A percentile compares a stretch with the other conserved stretches of the same genome.
Conservation (phyloP, 2,113 vertebrate species). For the Willisornis vidua region DNA sequence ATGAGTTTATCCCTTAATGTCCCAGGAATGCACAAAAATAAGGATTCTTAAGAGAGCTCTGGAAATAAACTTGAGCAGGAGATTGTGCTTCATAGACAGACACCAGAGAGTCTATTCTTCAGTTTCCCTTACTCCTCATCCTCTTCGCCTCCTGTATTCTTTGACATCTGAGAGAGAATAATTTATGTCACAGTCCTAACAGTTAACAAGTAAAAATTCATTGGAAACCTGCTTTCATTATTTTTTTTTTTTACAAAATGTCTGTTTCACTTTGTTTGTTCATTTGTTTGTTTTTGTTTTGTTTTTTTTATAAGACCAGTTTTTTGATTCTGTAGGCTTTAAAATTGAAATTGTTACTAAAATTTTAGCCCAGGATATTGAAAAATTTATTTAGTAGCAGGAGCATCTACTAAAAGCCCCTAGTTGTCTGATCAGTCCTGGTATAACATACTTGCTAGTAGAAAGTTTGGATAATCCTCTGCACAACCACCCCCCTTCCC, state of each 20-base stretch:
- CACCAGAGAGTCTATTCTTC: background rate
- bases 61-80: background rate
- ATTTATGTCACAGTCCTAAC: background rate
- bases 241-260: background rate
- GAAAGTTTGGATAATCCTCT: background rate
- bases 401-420: background rate
- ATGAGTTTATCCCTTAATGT: background rate
- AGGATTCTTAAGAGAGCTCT: background rate
- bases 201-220: background rate
- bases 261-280: background rate
- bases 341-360: background rate
- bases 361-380: background rate
- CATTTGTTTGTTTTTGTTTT: too few species aligned
- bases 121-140: background rate
- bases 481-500: too few species aligned
- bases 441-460: background rate
- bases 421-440: background rate
- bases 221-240: background rate
- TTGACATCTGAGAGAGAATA: background rate
- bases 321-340: background rate
- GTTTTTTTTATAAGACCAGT: background rate
- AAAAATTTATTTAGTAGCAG: background rate
- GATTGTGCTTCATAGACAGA: background rate
- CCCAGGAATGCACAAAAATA: background rate
- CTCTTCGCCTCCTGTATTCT: background rate